phyloP scores from a whole-genome alignment of 1,140 invertebrate species.

The Papilio glaucus region DNA sequence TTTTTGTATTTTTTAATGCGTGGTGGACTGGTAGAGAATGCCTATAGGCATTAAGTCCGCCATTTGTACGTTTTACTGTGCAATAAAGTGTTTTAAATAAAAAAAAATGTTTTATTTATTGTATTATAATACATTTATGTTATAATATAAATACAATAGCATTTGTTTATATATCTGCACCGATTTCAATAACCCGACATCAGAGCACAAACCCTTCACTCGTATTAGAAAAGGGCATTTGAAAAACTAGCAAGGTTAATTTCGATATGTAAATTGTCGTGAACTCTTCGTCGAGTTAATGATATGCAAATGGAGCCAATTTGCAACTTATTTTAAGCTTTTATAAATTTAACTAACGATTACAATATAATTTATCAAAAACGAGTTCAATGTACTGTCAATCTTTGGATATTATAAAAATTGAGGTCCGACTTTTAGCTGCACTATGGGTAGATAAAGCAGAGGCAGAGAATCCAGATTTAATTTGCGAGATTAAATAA shows the following conservation, averaged over 20 bases:
- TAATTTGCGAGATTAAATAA: too few relatives aligned
- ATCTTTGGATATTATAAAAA: too few relatives aligned
- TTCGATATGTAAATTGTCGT: background rate
- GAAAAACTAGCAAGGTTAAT: slow-evolving; percentile 15
- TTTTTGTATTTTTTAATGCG: too few relatives aligned
- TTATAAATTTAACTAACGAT: slow-evolving; percentile 40
- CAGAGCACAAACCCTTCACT: background rate
- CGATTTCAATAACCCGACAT: background rate
- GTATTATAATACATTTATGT: too few relatives aligned
- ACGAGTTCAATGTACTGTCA: background rate
- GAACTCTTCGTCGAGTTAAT: slow-evolving; percentile 3
- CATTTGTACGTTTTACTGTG: too few relatives aligned
- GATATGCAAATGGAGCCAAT: background rate
- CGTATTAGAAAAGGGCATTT: background rate
- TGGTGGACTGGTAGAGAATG: too few relatives aligned
- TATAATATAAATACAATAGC: background rate
- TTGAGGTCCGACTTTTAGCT: too few relatives aligned
- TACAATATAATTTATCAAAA: slow-evolving; percentile 36
- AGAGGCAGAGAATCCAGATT: too few relatives aligned
- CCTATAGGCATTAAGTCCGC: too few relatives aligned
- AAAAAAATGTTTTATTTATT: too few relatives aligned
- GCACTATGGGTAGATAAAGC: too few relatives aligned
- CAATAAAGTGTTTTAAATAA: too few relatives aligned
- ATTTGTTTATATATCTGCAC: background rate
- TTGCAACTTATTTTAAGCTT: slow-evolving; percentile 28